phyloP scores from a whole-genome alignment of 2,113 vertebrate species.

The Pelvicachromis taeniatus region DNA sequence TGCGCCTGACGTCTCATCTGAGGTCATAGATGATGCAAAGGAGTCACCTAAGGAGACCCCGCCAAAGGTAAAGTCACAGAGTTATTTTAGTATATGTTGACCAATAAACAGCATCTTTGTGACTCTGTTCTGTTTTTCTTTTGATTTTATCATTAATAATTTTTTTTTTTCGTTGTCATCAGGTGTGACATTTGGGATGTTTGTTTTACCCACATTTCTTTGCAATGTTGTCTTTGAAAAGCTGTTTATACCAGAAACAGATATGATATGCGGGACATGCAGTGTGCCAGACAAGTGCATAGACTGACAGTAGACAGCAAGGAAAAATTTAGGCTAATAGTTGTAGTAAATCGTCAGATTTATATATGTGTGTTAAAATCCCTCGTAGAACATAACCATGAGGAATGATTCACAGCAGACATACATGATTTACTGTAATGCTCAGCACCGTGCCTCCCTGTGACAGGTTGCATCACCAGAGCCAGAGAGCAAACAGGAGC shows the following conservation, averaged over 20 bases:
- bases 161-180: background rate
- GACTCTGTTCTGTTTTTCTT: background rate
- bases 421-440: background rate
- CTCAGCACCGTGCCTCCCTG: background rate
- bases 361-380: background rate
- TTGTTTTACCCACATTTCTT: background rate
- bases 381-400: too few species aligned
- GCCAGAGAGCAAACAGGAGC: conserved; percentile 73
- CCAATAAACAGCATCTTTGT: background rate
- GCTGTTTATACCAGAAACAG: background rate
- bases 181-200: background rate
- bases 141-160: background rate
- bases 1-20: conserved; percentile 16
- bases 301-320: background rate
- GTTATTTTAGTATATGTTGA: background rate
- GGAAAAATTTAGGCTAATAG: background rate
- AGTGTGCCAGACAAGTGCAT: too few species aligned
- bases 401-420: background rate
- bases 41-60: conserved; percentile 36
- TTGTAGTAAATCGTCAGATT: background rate
- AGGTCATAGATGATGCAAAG: conserved; percentile 33
- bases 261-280: background rate
- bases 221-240: background rate
- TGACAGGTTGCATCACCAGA: conserved; percentile 81
- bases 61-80: conserved; percentile 46